Evolutionary conservation across 1,140 invertebrate species (phyloP).

Genomic region (Heliconius congener): DNA sequence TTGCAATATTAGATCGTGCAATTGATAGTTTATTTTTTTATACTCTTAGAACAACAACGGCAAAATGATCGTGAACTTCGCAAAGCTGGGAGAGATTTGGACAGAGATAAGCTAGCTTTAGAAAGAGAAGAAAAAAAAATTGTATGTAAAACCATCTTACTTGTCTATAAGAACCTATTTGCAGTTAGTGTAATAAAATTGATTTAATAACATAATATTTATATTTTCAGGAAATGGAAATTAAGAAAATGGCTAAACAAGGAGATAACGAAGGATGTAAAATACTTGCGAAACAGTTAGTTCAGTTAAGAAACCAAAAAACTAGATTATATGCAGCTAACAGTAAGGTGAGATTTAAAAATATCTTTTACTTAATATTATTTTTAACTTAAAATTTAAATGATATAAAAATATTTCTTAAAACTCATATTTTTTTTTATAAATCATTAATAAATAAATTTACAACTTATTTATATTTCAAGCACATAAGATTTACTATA

Average conservation of each 20-base stretch:
- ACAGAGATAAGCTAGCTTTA: conserved; percentile 89
- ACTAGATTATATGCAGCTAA: conserved; percentile 89
- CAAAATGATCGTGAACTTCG: conserved; percentile 90
- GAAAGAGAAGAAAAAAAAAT: conserved; percentile 95
- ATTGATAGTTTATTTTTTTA: conserved; percentile 7
- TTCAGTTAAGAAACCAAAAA: conserved; percentile 94
- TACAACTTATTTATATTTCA: too few relatives aligned
- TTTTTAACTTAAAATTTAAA: too few relatives aligned
- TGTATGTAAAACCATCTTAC: conserved; percentile 76
- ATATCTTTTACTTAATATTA: too few relatives aligned
- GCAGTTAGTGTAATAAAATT: conserved; percentile 11
- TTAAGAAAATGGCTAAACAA: conserved; percentile 92
- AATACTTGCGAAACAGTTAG: conserved; percentile 93
- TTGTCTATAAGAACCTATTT: background rate
- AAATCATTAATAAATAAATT: too few relatives aligned
- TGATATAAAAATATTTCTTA: too few relatives aligned
- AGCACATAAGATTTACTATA: too few relatives aligned
- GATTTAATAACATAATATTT: background rate
- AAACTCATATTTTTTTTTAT: too few relatives aligned
- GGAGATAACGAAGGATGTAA: conserved; percentile 92
- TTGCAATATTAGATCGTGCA: background rate
- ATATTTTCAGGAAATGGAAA: conserved; percentile 89
- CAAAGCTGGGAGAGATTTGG: conserved; percentile 91
- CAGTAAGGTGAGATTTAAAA: conserved; percentile 83
- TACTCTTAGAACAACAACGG: conserved; percentile 88